Evolutionary conservation across 2,113 vertebrate species (phyloP).

Genomic region (Xyliphius kryptos): DNA sequence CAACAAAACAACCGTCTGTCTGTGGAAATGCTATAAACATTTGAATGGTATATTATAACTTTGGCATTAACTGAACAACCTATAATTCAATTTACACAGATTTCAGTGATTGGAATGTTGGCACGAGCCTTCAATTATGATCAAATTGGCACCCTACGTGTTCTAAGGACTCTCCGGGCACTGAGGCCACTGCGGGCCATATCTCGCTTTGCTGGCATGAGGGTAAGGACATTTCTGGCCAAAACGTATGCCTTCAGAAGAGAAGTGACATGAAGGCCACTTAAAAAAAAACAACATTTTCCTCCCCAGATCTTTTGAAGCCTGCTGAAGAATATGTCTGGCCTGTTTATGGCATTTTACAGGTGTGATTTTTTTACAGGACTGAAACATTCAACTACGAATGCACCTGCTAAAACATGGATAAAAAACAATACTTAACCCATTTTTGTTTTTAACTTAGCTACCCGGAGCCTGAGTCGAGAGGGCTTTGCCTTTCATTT

Average conservation of each 20-base stretch:
- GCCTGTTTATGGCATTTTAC: background rate
- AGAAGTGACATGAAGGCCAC: slow-evolving; percentile 2
- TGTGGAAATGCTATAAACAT: background rate
- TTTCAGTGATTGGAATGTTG: slow-evolving; percentile 60
- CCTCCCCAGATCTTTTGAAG: slow-evolving; percentile 19
- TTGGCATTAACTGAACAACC: slow-evolving; percentile 29
- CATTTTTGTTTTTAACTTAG: background rate
- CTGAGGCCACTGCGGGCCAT: slow-evolving; percentile 59
- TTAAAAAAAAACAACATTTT: slow-evolving; percentile 3
- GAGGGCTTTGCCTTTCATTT: background rate
- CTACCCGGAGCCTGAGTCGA: background rate
- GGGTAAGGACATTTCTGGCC: slow-evolving; percentile 64
- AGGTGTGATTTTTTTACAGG: slow-evolving; percentile 17
- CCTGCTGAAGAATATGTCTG: background rate
- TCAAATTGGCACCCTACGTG: slow-evolving; percentile 59
- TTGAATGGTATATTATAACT: background rate
- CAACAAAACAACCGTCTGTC: background rate
- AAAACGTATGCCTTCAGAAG: slow-evolving; percentile 1
- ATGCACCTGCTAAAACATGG: background rate
- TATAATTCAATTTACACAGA: slow-evolving; percentile 52
- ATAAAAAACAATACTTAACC: slow-evolving; percentile 1
- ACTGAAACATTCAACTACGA: background rate
- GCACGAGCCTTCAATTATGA: slow-evolving; percentile 55
- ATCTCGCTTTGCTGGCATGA: slow-evolving; percentile 69
- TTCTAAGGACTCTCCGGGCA: slow-evolving; percentile 62